Evolutionary conservation across 2,888 invertebrate species (phyloP), one percentile per base, ranked within the genome.

Genomic region (Xestoiulus laeticollis): DNA sequence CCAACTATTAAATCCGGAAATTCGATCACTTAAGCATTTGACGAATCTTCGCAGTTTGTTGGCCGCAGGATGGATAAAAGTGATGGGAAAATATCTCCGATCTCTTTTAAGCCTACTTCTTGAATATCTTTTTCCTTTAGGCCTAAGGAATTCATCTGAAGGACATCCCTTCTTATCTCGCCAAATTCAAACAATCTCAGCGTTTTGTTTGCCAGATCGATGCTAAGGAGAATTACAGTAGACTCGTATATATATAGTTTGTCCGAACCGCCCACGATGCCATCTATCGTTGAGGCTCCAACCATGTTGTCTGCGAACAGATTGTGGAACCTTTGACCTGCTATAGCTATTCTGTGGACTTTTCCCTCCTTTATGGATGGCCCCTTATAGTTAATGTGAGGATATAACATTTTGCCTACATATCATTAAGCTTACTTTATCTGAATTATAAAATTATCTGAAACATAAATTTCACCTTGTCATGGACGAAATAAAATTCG

Each of bases 41-140:
- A 59, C 59, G 59, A 59, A 59, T 59, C 22, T 59, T 59, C 59
- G 59, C 59, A 22, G 59, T 59, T 59, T 59, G 59, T 59, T 59
- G 59, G 59, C 59, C 59, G 59, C 59, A 59, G 59, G 59, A 59
- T 59, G 59, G 59, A 53, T 53, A 53, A 53, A 53, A 53, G 53
- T 53, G 53, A 53, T 53, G 53, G 22, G 59, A 59, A 59, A 22
- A 59, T 59, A 59, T 59, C 59, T 22, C 22, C 22, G 22, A 59
- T 59, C 59, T 59, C 59, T 59, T 59, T 59, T 59, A 59, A 59
- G 59, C 59, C 59, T 59, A n/a, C 59, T 59, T 10, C 59, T 59
- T 59, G 22, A 59, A 59, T 59, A 22, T 59, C 59, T 59, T 59
- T 22, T 59, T 59, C 59, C 59, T 59, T n/a, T 59, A 22, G 59